Base-by-base conservation (phyloP, 2,888 invertebrate genomes). In the Saturnia japonica region DNA sequence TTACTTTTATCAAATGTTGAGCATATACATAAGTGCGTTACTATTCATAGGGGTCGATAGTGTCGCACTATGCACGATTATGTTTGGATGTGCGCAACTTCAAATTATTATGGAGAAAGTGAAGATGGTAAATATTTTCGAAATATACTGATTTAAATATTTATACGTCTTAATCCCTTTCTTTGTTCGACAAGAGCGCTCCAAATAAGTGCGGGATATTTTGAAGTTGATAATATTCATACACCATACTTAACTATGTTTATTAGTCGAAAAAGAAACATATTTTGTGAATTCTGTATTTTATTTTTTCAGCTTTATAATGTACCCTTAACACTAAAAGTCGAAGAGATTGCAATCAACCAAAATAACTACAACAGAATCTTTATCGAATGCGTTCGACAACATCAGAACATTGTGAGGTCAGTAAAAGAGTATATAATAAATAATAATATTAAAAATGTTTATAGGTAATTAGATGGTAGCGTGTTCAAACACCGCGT, bases 11-110 rank as follows among this genome's bases (percentile, higher is more conserved):
- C 93, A 93, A 75, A 85, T 90, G 77, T 69, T 78, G 12, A 85
- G 86, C 66, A 87, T 91, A 62, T 91, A 88, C 77, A 86, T 88
- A 72, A 90, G 92, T 71, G 91, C 90, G 0, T 79, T 85, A 19
- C 80, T 91, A 8, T 93, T 91, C 82, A 86, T 89, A 69, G 88
- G 86, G 0, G 88, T 93, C 25, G 94, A 94, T 77, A 89, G 89
- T 74, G 84, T 90, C 1, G 85, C 88, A 0, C 82, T 92, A 0
- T 85, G 85, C 0, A 91, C 91, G 91, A 89, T 90, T 70, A 90
- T 88, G 82, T 93, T 88, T 75, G 92, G 89, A 0, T 89, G 91
- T 67, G 91, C 90, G 0, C 89, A 94, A 76, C 80, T 94, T 1
- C 90, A 92, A 70, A 90, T 94, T 42, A 83, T 93, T 25, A 88